Evolutionary conservation across 1,140 invertebrate species (phyloP), one percentile per base, ranked within the genome.

Genomic region (Papilio polytes): DNA sequence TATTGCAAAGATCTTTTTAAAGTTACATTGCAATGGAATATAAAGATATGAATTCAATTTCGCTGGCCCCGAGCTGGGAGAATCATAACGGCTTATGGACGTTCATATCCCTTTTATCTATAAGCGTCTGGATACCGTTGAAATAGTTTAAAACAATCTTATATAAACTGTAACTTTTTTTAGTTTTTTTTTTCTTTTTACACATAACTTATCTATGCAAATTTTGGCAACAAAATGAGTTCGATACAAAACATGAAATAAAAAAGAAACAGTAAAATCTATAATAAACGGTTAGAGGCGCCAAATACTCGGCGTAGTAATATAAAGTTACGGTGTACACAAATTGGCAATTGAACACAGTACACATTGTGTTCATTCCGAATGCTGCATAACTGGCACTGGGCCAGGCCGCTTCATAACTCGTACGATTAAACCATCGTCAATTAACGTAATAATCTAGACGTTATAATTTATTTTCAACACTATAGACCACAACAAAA

Each of bases 1-100:
- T 18, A 70, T 70, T 70, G 12, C 26, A 70, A 70, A 36, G 26
- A 31, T 31, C 63, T 70, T 70, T 66, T 31, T 31, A 70, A 70
- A 70, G 36, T 70, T 31, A 70, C 63, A 70, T 70, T 12, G 63
- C 63, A 70, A 70, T 70, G 63, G 63, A 70, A 70, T 70, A 70
- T 70, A 70, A 70, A 70, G 26, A 31, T 70, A 70, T 31, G 26
- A 36, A 70, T 70, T 70, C 63, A 70, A 70, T 70, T 70, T 70
- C 12, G 26, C 26, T 70, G 6, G 12, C 63, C 12, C 22, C 63
- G 63, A 70, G 63, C 63, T 70, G 20, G 3, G 63, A 36, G 63
- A 31, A 70, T 31, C 22, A 70, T 31, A 26, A 4, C 63, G 26
- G 26, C 63, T 70, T 70, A 70, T 31, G 63, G 26, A 31, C 63